phyloP scores from a whole-genome alignment of 2,113 vertebrate species.

The Mesoclemmys tuberculata region DNA sequence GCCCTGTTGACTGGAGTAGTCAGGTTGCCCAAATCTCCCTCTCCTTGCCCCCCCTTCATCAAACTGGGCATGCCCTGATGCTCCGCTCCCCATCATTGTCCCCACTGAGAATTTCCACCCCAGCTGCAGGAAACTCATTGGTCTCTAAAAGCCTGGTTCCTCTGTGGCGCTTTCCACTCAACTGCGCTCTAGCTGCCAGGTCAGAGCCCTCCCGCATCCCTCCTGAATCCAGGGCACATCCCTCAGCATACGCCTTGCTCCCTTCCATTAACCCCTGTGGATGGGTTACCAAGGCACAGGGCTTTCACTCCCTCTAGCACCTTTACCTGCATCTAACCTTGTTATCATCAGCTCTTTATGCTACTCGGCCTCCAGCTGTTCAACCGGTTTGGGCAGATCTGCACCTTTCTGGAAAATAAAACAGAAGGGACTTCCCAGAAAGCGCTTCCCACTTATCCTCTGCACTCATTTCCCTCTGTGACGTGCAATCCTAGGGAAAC shows the following conservation, averaged over 20 bases:
- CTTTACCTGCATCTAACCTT: neutral
- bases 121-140: neutral
- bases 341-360: neutral
- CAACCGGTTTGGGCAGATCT: neutral
- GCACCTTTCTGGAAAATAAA: neutral
- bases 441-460: neutral
- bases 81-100: no score
- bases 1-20: neutral
- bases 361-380: neutral
- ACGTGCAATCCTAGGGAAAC: no score
- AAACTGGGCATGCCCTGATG: accelerated
- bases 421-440: neutral
- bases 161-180: neutral
- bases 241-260: neutral
- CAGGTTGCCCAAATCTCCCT: neutral
- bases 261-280: accelerated
- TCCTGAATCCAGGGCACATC: neutral
- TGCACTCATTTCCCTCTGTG: neutral
- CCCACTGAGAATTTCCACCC: neutral
- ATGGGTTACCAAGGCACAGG: neutral
- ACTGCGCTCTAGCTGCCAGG: neutral
- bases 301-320: neutral
- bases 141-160: neutral
- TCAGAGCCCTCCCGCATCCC: neutral
- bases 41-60: neutral